A percentile compares a stretch with the other conserved stretches of the same genome.
Evolutionary conservation across 2,888 invertebrate species (phyloP).

Genomic region (Lasioglossum figueresi): DNA sequence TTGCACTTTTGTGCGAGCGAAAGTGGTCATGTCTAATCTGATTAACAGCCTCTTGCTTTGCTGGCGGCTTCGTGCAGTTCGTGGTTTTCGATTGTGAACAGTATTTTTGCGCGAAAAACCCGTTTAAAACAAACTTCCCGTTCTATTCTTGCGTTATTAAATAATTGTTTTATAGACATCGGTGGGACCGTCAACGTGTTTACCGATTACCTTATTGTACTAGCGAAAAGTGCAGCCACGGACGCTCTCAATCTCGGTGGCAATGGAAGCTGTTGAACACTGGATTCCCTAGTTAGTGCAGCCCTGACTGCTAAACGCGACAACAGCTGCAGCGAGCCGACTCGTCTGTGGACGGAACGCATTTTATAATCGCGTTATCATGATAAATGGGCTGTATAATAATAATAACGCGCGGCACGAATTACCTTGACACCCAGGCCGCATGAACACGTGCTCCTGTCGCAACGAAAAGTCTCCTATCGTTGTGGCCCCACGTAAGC

Average conservation of each 20-base stretch:
- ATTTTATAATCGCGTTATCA: background rate
- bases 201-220: conserved; percentile 88
- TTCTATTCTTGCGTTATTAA: background rate
- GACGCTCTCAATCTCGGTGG: conserved; percentile 94
- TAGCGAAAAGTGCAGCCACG: conserved; percentile 94
- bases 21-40: background rate
- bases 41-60: background rate
- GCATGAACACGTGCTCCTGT: conserved; percentile 96
- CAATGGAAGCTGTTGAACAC: conserved; percentile 92
- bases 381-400: background rate
- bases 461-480: conserved; percentile 96
- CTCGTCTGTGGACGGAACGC: conserved; percentile 86
- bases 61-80: background rate
- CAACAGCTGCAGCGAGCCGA: conserved; percentile 95
- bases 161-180: background rate
- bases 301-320: conserved; percentile 93
- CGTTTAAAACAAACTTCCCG: background rate
- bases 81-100: background rate
- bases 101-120: background rate
- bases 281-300: conserved; percentile 89
- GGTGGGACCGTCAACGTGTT: too few relatives aligned
- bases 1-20: background rate
- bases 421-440: conserved; percentile 92
- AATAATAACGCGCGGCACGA: background rate
- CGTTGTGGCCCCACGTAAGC: conserved; percentile 99